Conservation (phyloP, 2,113 vertebrate species). For the Engraulis encrasicolus region DNA sequence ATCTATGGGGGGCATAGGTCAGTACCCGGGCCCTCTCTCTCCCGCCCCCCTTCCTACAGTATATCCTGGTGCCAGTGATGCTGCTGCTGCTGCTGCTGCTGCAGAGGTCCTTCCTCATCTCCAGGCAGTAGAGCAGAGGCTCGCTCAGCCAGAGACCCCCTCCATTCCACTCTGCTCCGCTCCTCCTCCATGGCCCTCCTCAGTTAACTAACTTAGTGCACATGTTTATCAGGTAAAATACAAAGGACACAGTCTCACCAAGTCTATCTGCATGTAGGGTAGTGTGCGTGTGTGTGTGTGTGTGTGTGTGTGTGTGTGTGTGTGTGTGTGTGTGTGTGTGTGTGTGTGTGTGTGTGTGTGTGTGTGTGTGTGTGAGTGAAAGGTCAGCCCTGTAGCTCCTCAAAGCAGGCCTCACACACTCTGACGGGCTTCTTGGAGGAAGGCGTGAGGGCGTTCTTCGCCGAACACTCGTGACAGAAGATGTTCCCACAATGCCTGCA, state of each 20-base stretch:
- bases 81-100: constrained; percentile 7
- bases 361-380: background rate
- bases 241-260: background rate
- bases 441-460: constrained; percentile 91
- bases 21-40: background rate
- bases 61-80: background rate
- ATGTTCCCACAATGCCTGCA: constrained; percentile 99
- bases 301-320: background rate
- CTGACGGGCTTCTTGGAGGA: constrained; percentile 97
- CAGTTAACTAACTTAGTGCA: background rate
- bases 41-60: background rate
- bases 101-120: background rate
- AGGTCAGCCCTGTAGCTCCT: constrained; percentile 89
- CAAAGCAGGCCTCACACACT: constrained; percentile 92
- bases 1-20: background rate
- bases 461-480: constrained; percentile 94
- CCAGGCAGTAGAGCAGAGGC: background rate
- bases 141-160: background rate
- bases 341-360: constrained; percentile 9
- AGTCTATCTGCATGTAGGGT: background rate
- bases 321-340: background rate
- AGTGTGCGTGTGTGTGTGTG: background rate
- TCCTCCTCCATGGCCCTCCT: too few relatives aligned
- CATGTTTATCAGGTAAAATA: background rate
- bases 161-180: too few relatives aligned